Percentiles rank a stretch among this genome's conserved stretches.
phyloP scores from a whole-genome alignment of 2,797 vertebrate species.

The Aythya fuligula region DNA sequence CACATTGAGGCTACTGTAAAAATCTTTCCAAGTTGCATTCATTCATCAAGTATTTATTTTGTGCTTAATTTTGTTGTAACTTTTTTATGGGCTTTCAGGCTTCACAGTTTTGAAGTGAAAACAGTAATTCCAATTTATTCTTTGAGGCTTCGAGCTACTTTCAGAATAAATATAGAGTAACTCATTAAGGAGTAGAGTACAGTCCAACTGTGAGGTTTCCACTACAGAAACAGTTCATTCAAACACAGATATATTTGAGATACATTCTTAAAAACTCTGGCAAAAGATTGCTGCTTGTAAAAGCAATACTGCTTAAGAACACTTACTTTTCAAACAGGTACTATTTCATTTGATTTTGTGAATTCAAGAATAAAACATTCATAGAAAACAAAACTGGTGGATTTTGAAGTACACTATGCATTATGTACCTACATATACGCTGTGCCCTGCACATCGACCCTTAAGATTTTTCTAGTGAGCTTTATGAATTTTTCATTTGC shows the following conservation, averaged over 20 bases:
- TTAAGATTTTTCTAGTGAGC: not conserved
- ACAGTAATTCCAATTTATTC: not conserved
- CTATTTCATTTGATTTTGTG: conserved; percentile 20
- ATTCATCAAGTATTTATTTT: not conserved
- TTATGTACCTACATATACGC: not conserved
- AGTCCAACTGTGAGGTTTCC: not conserved
- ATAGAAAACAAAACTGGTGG: not conserved
- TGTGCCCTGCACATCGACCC: not conserved
- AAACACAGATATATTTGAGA: not conserved
- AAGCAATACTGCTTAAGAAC: not conserved
- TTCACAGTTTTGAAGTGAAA: not conserved
- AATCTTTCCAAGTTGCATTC: not conserved
- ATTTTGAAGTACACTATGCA: not conserved
- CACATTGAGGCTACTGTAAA: not conserved
- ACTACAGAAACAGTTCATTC: not conserved
- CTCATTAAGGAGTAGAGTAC: not conserved
- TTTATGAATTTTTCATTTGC: conserved; percentile 38
- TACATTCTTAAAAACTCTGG: not conserved
- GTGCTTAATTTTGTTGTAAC: not conserved
- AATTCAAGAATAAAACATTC: not conserved
- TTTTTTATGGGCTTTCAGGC: not conserved
- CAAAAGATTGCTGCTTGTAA: not conserved
- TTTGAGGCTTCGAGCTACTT: not conserved
- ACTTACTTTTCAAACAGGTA: not conserved
- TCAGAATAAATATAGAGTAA: not conserved